Evolutionary conservation across 1,140 invertebrate species (phyloP).

Genomic region (Daktulosphaira vitifoliae): DNA sequence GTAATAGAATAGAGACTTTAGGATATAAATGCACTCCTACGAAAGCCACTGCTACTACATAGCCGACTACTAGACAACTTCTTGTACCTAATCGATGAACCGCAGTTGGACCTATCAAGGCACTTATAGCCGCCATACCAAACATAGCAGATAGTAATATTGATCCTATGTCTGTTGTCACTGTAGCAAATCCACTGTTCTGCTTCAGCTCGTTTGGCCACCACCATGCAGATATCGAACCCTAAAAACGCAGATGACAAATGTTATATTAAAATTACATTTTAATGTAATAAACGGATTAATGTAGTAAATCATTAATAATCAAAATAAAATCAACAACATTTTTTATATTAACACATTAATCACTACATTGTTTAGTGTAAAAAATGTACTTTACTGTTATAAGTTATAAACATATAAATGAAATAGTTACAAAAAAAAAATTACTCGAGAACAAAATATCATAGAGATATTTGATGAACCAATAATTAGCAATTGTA

Average conservation of each 20-base stretch:
- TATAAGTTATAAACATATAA: too few species aligned
- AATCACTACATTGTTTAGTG: too few species aligned
- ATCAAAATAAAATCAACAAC: too few species aligned
- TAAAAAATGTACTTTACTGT: too few species aligned
- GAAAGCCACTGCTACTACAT: slow-evolving; percentile 49
- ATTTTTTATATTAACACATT: too few species aligned
- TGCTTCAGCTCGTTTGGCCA: slow-evolving; percentile 38
- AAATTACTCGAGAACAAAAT: too few species aligned
- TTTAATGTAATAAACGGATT: too few species aligned
- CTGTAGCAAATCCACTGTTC: slow-evolving; percentile 26
- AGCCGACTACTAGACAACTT: slow-evolving; percentile 46
- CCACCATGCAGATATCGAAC: slow-evolving; percentile 39
- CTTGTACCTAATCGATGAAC: slow-evolving; percentile 50
- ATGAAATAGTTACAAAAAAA: too few species aligned
- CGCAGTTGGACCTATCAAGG: slow-evolving; percentile 48
- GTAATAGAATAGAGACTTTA: slow-evolving; percentile 51
- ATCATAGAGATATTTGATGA: too few species aligned
- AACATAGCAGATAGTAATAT: slow-evolving; percentile 49
- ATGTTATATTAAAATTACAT: not conserved
- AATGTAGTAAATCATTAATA: too few species aligned
- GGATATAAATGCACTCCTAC: slow-evolving; percentile 53
- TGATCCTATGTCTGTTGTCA: slow-evolving; percentile 46
- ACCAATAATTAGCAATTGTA: too few species aligned
- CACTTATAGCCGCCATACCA: slow-evolving; percentile 48
- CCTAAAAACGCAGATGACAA: not conserved